These are phyloP conservation scores for Liparis tanakae DNA, from an alignment of 2,797 vertebrate species.

Conservation along the genomic window DNA sequence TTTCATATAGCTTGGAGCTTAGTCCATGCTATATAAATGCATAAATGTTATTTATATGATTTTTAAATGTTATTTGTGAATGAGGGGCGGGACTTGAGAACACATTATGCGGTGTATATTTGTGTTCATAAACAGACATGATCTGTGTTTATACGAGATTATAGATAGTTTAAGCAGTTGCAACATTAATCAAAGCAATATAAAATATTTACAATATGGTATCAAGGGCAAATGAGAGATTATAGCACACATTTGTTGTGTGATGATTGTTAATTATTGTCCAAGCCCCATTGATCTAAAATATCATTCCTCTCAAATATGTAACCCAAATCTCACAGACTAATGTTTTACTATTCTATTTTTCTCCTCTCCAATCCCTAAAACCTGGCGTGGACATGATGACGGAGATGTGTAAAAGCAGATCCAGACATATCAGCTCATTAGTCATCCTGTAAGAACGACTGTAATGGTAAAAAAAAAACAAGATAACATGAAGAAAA, in stretches of 20 bases:
- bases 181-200: neutral
- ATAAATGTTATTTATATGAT: neutral
- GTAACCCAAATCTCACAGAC: too few relatives aligned
- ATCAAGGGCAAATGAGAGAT: neutral
- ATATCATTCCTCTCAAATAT: neutral
- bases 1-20: neutral
- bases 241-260: neutral
- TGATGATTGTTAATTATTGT: neutral
- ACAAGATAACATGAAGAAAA: neutral
- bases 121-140: neutral
- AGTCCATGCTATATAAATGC: neutral
- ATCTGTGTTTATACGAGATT: neutral
- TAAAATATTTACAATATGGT: neutral
- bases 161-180: neutral
- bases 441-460: constrained; percentile 15
- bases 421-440: constrained; percentile 60
- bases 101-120: neutral
- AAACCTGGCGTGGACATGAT: constrained; percentile 39
- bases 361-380: neutral
- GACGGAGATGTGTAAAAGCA: constrained; percentile 64
- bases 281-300: neutral
- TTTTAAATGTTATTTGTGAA: neutral
- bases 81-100: neutral
- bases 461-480: neutral
- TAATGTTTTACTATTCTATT: too few relatives aligned